phyloP scores from a whole-genome alignment of 2,888 invertebrate species.

The Cephonodes hylas region DNA sequence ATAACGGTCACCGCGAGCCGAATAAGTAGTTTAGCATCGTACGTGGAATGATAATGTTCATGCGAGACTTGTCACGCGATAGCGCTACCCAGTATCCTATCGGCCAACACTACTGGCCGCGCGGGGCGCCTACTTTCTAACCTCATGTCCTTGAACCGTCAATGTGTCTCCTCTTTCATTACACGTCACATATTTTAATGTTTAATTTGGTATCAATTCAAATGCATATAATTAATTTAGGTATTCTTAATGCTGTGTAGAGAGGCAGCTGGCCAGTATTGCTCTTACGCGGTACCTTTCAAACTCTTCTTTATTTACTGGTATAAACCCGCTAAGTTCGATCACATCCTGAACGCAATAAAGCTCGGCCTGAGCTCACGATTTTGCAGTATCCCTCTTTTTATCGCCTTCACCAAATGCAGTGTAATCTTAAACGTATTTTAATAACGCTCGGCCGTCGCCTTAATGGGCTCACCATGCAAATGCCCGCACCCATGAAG shows the following conservation, averaged over 20 bases:
- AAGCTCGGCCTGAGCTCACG: constrained; percentile 73
- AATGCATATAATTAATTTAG: background rate
- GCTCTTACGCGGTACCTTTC: constrained; percentile 55
- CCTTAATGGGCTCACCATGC: constrained; percentile 74
- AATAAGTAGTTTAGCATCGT: constrained; percentile 78
- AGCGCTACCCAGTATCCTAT: constrained; percentile 52
- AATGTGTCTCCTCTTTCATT: background rate
- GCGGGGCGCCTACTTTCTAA: constrained; percentile 68
- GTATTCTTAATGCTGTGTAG: background rate
- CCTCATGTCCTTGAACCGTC: constrained; percentile 60
- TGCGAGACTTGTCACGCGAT: constrained; percentile 69
- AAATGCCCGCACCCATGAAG: constrained; percentile 62
- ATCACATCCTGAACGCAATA: constrained; percentile 74
- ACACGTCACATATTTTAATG: background rate
- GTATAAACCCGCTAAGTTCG: constrained; percentile 51
- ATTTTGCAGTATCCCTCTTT: constrained; percentile 68
- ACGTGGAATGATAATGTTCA: constrained; percentile 76
- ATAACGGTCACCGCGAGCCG: constrained; percentile 76
- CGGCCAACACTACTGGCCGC: constrained; percentile 49
- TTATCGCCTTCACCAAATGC: constrained; percentile 69
- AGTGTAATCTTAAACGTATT: constrained; percentile 73
- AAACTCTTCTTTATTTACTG: constrained; percentile 68
- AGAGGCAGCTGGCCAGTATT: constrained; percentile 17
- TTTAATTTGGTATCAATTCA: background rate
- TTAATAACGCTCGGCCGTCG: constrained; percentile 72